Percentiles rank a stretch among this genome's conserved stretches.
These are phyloP conservation scores for Chrysoperla carnea DNA, from an alignment of 1,140 invertebrate species.

Conservation along the genomic window DNA sequence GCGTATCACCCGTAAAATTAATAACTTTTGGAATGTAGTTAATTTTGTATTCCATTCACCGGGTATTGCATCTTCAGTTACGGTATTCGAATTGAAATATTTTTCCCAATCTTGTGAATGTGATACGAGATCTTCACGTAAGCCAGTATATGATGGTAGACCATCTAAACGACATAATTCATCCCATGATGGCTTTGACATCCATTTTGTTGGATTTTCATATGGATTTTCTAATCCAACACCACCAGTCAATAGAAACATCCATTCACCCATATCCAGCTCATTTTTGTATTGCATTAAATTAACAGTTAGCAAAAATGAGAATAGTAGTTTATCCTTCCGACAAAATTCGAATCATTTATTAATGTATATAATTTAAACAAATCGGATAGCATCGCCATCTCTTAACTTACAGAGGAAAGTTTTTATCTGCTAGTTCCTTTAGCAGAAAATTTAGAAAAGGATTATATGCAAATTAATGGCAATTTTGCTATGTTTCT, in stretches of 20 bases:
- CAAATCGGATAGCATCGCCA: too few species aligned
- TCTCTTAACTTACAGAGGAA: too few species aligned
- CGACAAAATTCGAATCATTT: too few species aligned
- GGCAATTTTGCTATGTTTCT: too few species aligned
- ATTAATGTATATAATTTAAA: too few species aligned
- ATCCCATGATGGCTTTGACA: constrained; percentile 65
- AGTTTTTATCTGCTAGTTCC: too few species aligned
- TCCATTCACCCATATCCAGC: constrained; percentile 58
- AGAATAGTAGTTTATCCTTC: constrained; percentile 84
- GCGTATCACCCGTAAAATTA: constrained; percentile 65
- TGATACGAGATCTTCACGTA: constrained; percentile 35
- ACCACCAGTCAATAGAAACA: constrained; percentile 79
- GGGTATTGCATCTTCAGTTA: constrained; percentile 48
- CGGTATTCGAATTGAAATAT: constrained; percentile 51
- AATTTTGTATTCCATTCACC: constrained; percentile 44
- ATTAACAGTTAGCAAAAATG: constrained; percentile 68
- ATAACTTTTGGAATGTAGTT: constrained; percentile 52
- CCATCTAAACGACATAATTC: constrained; percentile 56
- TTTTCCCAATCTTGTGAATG: constrained; percentile 50
- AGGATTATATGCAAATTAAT: too few species aligned
- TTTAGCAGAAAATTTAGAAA: too few species aligned
- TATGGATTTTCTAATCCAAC: constrained; percentile 62
- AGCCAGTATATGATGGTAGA: constrained; percentile 36
- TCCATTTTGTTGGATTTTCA: constrained; percentile 52
- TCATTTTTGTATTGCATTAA: constrained; percentile 51